Percentiles rank a stretch among this genome's conserved stretches.
Evolutionary conservation across 2,113 vertebrate species (phyloP).

Genomic region (Pampusana beccarii): DNA sequence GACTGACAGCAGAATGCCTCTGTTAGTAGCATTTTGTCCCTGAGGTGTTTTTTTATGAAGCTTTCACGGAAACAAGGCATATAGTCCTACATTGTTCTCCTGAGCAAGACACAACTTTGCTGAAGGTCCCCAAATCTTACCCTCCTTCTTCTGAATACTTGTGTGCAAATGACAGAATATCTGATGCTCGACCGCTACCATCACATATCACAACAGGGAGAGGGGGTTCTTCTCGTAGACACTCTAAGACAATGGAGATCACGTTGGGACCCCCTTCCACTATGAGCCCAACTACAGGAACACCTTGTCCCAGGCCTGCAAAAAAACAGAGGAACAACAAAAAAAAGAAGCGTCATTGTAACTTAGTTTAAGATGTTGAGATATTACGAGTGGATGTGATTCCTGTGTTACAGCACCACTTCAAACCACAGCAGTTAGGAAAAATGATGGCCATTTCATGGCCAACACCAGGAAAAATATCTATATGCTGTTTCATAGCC

Average conservation of each 20-base stretch:
- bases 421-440: neutral
- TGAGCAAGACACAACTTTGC: neutral
- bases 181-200: conserved; percentile 91
- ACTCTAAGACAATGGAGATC: conserved; percentile 92
- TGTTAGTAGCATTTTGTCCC: neutral
- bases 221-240: conserved; percentile 91
- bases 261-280: conserved; percentile 97
- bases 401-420: neutral
- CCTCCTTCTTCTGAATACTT: conserved; percentile 94
- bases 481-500: neutral
- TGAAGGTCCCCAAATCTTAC: conserved; percentile 71
- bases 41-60: neutral
- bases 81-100: neutral
- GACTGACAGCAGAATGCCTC: neutral
- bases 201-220: conserved; percentile 97
- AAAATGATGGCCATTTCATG: neutral
- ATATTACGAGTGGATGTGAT: neutral
- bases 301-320: conserved; percentile 93
- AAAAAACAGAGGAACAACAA: conserved; percentile 11
- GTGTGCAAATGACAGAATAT: conserved; percentile 96
- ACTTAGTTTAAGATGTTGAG: neutral
- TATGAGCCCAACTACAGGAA: conserved; percentile 93
- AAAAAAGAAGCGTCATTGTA: neutral
- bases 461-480: neutral
- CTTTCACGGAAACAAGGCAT: neutral